These are phyloP conservation scores for Onychomys leucogaster DNA, from an alignment of 2,797 vertebrate species.

Conservation along the genomic window DNA sequence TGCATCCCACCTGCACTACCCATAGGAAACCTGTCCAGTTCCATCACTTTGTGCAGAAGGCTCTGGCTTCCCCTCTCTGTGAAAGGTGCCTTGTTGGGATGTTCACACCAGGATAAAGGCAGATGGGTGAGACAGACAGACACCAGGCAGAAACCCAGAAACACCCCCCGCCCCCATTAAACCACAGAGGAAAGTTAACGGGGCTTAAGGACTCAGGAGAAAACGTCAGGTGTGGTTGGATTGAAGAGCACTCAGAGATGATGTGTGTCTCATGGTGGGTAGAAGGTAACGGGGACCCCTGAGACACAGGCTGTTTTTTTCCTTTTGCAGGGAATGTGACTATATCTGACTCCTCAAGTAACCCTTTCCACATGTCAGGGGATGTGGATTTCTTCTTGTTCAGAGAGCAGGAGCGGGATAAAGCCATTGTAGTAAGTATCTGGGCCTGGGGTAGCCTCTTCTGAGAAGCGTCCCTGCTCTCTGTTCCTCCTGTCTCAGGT, in stretches of 20 bases:
- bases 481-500: too few relatives aligned
- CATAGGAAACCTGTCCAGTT: neutral
- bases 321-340: neutral
- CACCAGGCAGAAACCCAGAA: neutral
- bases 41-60: neutral
- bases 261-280: neutral
- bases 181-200: neutral
- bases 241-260: neutral
- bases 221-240: neutral
- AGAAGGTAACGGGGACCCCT: neutral
- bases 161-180: neutral
- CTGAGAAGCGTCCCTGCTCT: neutral
- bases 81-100: neutral
- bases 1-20: neutral
- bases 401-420: conserved; percentile 86
- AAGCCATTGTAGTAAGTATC: conserved; percentile 85
- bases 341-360: neutral
- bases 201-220: neutral
- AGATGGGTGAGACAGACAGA: neutral
- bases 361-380: conserved; percentile 91
- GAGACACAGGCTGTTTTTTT: too few relatives aligned
- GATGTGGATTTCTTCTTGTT: conserved; percentile 87
- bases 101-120: neutral
- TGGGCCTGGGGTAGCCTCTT: neutral
- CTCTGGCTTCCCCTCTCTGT: neutral